Conservation (phyloP, 2,888 invertebrate genomes). For the Lasioglossum vierecki region DNA sequence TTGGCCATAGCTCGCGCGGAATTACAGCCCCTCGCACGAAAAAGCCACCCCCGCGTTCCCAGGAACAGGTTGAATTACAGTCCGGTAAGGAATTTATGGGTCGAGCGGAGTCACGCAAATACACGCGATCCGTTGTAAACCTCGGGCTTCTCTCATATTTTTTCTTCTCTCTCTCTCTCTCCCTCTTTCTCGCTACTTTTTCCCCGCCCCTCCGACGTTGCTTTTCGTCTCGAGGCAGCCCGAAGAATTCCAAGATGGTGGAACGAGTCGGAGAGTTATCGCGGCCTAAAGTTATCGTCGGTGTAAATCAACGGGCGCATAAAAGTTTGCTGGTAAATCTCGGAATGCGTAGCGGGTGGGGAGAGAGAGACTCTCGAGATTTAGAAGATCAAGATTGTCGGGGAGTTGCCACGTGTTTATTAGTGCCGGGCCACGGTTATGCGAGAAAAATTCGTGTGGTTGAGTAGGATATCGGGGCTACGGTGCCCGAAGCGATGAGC, state of each 20-base stretch:
- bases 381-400: neutral
- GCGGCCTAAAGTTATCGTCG: slow-evolving; percentile 39
- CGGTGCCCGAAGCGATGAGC: neutral
- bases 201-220: neutral
- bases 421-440: neutral
- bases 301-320: slow-evolving; percentile 45
- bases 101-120: slow-evolving; percentile 29
- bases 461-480: neutral
- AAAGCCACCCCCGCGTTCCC: slow-evolving; percentile 9
- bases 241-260: neutral
- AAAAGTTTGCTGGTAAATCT: slow-evolving; percentile 54
- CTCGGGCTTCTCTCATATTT: neutral
- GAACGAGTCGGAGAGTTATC: neutral
- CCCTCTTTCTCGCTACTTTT: neutral
- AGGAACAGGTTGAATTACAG: slow-evolving; percentile 41
- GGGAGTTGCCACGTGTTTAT: neutral
- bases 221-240: slow-evolving; percentile 14
- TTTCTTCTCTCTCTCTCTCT: neutral
- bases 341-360: neutral
- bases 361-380: slow-evolving; percentile 15
- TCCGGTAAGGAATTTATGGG: slow-evolving; percentile 45
- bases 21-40: slow-evolving; percentile 18
- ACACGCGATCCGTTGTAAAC: slow-evolving; percentile 30
- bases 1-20: slow-evolving; percentile 3
- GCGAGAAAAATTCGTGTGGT: neutral